Conservation (phyloP, 2,113 vertebrate genomes). For the Rhea americana region DNA sequence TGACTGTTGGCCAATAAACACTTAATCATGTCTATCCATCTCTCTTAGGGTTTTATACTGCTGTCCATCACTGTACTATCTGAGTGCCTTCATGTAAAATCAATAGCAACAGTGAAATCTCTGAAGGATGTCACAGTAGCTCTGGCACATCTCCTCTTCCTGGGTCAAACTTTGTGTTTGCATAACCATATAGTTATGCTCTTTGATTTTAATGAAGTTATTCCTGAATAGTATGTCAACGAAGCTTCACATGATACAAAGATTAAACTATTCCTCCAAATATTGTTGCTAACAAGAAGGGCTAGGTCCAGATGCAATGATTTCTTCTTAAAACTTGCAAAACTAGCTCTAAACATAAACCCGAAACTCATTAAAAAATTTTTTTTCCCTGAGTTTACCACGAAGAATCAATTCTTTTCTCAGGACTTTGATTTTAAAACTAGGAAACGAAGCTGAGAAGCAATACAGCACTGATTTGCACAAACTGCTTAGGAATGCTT, state of each 20-base stretch:
- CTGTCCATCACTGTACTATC: slow-evolving; percentile 27
- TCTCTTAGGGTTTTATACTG: slow-evolving; percentile 39
- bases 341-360: neutral
- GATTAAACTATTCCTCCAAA: neutral
- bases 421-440: neutral
- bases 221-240: neutral
- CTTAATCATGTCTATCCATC: slow-evolving; percentile 53
- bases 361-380: neutral
- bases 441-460: neutral
- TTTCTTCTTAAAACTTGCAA: neutral
- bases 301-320: neutral
- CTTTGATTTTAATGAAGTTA: neutral
- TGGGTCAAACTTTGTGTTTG: neutral
- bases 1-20: slow-evolving; percentile 54
- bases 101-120: slow-evolving; percentile 21
- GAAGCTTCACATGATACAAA: neutral
- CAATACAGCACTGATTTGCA: neutral
- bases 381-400: neutral
- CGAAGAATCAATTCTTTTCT: neutral
- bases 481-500: neutral
- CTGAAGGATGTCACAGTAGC: neutral
- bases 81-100: slow-evolving; percentile 28
- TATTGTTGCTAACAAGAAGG: neutral
- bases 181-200: neutral
- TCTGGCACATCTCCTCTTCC: neutral